phyloP scores from a whole-genome alignment of 1,140 invertebrate species.

The Portunus trituberculatus region DNA sequence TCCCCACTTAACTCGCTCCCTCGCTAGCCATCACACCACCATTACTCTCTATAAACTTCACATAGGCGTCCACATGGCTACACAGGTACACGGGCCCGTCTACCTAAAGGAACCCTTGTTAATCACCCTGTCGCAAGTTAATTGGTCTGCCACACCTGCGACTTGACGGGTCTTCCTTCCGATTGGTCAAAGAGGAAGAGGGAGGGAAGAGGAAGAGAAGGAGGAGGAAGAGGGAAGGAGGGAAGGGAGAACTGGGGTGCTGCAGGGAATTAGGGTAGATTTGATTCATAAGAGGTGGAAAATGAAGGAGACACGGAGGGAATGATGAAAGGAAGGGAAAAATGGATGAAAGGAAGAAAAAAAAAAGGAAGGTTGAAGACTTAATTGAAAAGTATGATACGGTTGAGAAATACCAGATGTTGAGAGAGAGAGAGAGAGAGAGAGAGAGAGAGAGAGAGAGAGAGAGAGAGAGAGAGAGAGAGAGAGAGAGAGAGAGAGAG shows the following conservation, averaged over 20 bases:
- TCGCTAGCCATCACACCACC: neutral
- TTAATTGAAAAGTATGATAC: too few relatives aligned
- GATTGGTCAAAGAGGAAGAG: neutral
- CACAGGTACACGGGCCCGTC: neutral
- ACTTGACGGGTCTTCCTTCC: neutral
- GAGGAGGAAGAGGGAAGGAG: neutral
- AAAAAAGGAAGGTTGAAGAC: neutral
- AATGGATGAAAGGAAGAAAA: neutral
- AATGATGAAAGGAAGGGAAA: neutral
- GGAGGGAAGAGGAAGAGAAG: neutral
- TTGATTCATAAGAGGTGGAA: neutral
- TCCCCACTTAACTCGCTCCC: neutral
- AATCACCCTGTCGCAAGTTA: neutral
- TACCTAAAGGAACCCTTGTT: neutral
- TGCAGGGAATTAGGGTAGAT: too few relatives aligned
- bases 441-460: neutral
- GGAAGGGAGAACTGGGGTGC: neutral
- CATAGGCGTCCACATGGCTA: too few relatives aligned
- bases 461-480: neutral
- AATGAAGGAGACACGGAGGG: neutral
- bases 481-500: slow-evolving; percentile 10
- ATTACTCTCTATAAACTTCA: too few relatives aligned
- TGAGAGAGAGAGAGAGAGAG: neutral
- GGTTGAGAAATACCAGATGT: too few relatives aligned
- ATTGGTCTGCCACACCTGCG: neutral